Conservation (phyloP, 2,113 vertebrate genomes). For the Tympanuchus pallidicinctus region DNA sequence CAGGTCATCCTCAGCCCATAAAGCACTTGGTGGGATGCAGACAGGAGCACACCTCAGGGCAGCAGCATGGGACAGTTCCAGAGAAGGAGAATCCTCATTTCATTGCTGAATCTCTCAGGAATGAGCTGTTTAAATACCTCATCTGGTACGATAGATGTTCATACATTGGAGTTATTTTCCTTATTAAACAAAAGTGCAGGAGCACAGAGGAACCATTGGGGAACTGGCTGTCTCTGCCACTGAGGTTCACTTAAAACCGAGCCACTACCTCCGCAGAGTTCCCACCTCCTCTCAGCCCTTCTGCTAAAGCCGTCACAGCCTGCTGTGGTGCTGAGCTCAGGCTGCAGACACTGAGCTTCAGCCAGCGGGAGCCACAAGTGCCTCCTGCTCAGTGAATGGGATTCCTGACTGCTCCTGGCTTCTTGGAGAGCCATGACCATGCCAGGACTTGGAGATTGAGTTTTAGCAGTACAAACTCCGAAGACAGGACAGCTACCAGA, state of each 20-base stretch:
- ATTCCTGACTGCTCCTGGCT: neutral
- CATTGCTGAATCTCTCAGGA: neutral
- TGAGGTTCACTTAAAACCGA: neutral
- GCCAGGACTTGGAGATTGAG: neutral
- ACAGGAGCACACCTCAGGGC: fast-evolving
- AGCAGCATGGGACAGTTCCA: neutral
- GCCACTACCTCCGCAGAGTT: neutral
- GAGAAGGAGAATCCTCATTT: neutral
- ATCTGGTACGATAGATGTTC: neutral
- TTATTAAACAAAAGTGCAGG: neutral
- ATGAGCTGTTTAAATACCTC: neutral
- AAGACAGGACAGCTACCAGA: conserved; percentile 20
- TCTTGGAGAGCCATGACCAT: neutral
- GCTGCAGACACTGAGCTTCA: neutral
- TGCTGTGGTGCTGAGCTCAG: neutral
- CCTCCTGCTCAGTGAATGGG: neutral
- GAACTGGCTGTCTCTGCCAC: neutral
- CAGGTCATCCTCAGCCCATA: fast-evolving
- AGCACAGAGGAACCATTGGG: neutral
- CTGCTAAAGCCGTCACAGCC: fast-evolving
- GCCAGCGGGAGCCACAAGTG: neutral
- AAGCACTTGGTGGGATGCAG: fast-evolving
- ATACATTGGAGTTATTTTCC: neutral
- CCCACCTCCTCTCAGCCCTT: fast-evolving
- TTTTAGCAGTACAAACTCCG: conserved; percentile 22